Conservation (phyloP, 2,888 invertebrate genomes). For the Sesia bembeciformis region DNA sequence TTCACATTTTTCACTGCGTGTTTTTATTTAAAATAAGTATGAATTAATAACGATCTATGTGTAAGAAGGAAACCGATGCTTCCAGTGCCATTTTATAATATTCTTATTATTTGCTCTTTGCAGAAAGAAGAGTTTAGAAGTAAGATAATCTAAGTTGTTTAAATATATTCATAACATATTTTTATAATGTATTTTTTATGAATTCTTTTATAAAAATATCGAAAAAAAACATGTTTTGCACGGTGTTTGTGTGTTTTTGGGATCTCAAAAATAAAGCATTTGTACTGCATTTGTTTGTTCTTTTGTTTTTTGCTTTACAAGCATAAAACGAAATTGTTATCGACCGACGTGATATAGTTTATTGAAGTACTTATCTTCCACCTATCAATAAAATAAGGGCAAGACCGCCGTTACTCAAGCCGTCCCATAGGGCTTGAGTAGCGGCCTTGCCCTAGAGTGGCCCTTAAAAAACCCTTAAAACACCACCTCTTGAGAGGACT, state of each 20-base stretch:
- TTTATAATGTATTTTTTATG: not conserved
- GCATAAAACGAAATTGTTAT: no score
- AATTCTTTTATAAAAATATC: constrained; percentile 14
- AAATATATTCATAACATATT: constrained; percentile 1
- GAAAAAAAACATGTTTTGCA: constrained; percentile 37
- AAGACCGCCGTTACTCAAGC: no score
- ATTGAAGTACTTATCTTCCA: no score
- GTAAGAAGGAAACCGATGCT: constrained; percentile 48
- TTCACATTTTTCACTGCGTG: constrained; percentile 37
- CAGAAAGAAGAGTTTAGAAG: constrained; percentile 11
- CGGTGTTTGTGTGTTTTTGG: constrained; percentile 72
- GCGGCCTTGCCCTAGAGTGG: no score
- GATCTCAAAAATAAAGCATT: constrained; percentile 66
- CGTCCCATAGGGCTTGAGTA: no score
- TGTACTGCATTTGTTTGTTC: not conserved
- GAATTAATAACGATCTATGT: constrained; percentile 16
- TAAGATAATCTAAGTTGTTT: constrained; percentile 13
- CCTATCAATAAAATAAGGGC: no score
- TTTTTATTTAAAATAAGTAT: constrained; percentile 9
- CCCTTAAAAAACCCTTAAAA: no score
- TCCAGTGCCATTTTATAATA: constrained; percentile 51
- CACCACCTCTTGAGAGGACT: no score
- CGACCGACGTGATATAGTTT: no score
- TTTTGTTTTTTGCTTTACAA: not conserved
- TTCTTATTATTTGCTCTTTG: constrained; percentile 6